Base-by-base conservation (phyloP, 2,888 invertebrate species). In the Cloeon dipterum region DNA sequence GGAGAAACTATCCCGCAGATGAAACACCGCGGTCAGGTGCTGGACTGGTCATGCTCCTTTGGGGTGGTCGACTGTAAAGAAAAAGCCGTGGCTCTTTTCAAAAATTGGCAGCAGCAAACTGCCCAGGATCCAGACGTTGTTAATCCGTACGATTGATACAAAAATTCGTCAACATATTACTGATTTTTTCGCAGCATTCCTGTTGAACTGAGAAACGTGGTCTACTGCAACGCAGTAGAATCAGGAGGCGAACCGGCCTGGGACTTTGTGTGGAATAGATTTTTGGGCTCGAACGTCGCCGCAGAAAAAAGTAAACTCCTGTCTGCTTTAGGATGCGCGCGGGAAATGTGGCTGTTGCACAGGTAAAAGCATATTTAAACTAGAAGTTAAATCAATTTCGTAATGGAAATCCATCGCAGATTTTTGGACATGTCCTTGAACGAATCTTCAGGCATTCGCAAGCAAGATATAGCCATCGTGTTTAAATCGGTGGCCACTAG, bases 181-280 rank as follows among this genome's bases (percentile, higher is more conserved):
- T n/a, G n/a, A n/a, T n/a, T n/a, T n/a, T n/a, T n/a, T 52, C 52
- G 35, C 44, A 70, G 70, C 34, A 64, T 77, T 38, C 61, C 67
- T 26, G 66, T 70, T 8, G 69, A 72, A 50, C 50, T 74, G 19
- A 66, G 69, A 34, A 67, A 68, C 18, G 70, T 78, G 1, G 79
- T 89, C 1, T 89, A 88, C 56, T 91, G 91, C 50, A 74, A 78
- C 2, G 88, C 82, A 0, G 71, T 93, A 5, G 66, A 72, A 39
- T 68, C 75, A 7, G 91, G 91, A 1, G 77, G 78, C 0, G 73
- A 77, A 44, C 62, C 66, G 1, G 86, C 88, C 50, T 93, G 91
- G 91, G 68, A 78, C 42, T 91, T 89, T 52, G 74, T 78, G 1
- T 86, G 83, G 71, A 64, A 77, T 34, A 64, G 77, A 20, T 89